Percentiles rank a stretch among this genome's conserved stretches.
Evolutionary conservation across 2,888 invertebrate species (phyloP).

Genomic region (Microchrysa polita): DNA sequence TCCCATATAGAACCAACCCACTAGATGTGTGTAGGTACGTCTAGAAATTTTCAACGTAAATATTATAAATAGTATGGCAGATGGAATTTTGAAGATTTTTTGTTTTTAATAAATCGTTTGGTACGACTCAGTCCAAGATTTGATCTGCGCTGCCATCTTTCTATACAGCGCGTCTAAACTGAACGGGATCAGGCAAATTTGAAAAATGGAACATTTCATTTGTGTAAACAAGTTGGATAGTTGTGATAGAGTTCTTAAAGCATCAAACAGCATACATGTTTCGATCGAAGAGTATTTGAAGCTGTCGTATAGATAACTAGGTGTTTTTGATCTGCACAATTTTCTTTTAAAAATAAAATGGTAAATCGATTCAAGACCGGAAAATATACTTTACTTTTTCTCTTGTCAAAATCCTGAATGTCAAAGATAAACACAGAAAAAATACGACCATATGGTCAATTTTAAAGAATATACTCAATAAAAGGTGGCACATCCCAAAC

Average conservation of each 20-base stretch:
- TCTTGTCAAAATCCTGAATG: too few species aligned
- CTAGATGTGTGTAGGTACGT: neutral
- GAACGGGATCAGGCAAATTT: neutral
- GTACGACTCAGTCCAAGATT: neutral
- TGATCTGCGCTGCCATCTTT: neutral
- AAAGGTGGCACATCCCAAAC: constrained; percentile 9
- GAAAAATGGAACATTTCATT: constrained; percentile 3
- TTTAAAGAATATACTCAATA: too few species aligned
- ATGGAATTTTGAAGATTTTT: constrained; percentile 18
- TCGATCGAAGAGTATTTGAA: too few species aligned
- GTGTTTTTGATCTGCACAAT: too few species aligned
- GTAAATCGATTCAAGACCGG: too few species aligned
- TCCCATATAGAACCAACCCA: neutral
- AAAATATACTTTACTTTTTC: too few species aligned
- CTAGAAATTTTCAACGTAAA: constrained; percentile 15
- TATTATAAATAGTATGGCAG: constrained; percentile 39
- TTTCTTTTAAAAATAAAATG: too few species aligned
- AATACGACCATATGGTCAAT: too few species aligned
- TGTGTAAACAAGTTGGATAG: neutral
- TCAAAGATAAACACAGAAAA: too few species aligned
- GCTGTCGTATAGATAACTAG: too few species aligned
- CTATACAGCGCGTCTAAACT: too few species aligned
- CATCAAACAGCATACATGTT: neutral
- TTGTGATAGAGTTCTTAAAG: neutral
- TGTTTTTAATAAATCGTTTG: neutral